phyloP scores from a whole-genome alignment of 2,113 vertebrate species.

The Calyptommatus sinebrachiatus region DNA sequence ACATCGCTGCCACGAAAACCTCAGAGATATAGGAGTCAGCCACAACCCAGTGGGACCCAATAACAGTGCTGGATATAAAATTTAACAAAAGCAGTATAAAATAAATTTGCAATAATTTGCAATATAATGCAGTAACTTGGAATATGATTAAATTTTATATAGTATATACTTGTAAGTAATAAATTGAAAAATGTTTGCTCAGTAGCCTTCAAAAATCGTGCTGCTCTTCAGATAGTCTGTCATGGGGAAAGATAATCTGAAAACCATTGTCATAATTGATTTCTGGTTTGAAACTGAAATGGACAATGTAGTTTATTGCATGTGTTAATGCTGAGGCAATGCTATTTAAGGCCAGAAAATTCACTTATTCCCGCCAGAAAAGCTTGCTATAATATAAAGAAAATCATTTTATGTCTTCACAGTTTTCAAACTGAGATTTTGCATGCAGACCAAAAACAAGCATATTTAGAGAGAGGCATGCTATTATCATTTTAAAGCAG shows the following conservation, averaged over 20 bases:
- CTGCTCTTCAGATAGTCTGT: neutral
- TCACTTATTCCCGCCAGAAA: neutral
- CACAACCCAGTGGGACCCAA: too few relatives aligned
- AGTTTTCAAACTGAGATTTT: neutral
- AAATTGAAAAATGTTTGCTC: neutral
- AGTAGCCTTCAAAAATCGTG: neutral
- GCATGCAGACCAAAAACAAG: neutral
- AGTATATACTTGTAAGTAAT: neutral
- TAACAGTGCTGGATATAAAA: too few relatives aligned
- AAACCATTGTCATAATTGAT: neutral
- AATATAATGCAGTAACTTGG: too few relatives aligned
- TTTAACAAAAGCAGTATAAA: too few relatives aligned
- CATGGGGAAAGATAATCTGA: too few relatives aligned
- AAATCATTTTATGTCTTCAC: neutral
- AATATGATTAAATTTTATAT: neutral
- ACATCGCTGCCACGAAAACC: too few relatives aligned
- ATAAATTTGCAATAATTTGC: too few relatives aligned
- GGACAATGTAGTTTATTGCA: neutral
- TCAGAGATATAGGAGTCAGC: too few relatives aligned
- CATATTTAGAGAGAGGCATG: too few relatives aligned
- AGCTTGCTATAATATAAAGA: conserved; percentile 1
- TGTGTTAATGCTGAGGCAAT: neutral
- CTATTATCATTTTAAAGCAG: neutral
- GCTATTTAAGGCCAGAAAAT: neutral
- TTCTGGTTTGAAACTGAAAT: neutral